Evolutionary conservation across 92 coral and sea anemone species (phyloP), one percentile per base, ranked within the genome.

Genomic region (Paramuricea clavata): DNA sequence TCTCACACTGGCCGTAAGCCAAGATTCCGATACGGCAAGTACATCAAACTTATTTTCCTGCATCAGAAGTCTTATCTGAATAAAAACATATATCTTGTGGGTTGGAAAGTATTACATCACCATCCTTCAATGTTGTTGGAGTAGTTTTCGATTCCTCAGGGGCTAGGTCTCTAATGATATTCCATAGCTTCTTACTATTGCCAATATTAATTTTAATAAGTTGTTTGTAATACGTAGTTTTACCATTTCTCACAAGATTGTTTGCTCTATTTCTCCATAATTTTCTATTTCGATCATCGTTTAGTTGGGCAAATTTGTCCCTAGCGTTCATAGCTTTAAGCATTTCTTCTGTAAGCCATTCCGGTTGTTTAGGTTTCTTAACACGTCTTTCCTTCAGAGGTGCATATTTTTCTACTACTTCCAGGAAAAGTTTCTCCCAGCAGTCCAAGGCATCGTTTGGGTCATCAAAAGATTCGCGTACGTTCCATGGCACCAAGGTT

Each of bases 341-440:
- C 76, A 69, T 69, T 69, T 69, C 76, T 69, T 69, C 76, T 69
- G 76, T 69, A 69, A 69, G 76, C 76, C 76, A 69, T 69, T 69
- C 76, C 39, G 76, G 76, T 33, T 69, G 76, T 33, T 69, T 69
- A 69, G 76, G 76, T 69, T 69, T 69, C 76, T 69, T 69, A 69
- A 69, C 76, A 69, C 76, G 76, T 69, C 76, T 69, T 69, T 87
- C 62, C 86, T 50, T 80, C 19, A 50, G 42, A 22, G 91, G 91
- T 70, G 87, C 91, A 69, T 90, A 90, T 61, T 86, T 81, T 62
- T 90, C 88, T 22, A 90, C 83, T 34, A 88, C 69, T 21, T 87
- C 93, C 77, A 82, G 56, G 76, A 69, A 69, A 69, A 69, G 76
- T 69, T 69, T 27, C 27, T 31, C 76, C 76, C 76, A 69, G 23